Evolutionary conservation across 2,113 vertebrate genomes (phyloP).

Genomic region (Poecilia latipinna): DNA sequence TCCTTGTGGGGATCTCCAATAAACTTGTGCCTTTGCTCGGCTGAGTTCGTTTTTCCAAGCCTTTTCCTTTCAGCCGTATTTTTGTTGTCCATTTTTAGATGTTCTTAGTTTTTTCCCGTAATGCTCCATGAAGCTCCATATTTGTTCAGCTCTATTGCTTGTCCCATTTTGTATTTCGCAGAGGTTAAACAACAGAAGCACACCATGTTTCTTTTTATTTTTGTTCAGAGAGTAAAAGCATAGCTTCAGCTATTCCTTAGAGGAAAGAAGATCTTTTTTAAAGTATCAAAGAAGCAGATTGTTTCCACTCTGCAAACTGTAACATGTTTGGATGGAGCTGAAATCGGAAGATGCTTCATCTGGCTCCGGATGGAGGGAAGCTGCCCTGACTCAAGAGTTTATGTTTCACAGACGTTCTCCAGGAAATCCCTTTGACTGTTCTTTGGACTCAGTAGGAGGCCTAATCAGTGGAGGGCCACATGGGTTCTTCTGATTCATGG

Average conservation of each 20-base stretch:
- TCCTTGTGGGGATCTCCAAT: constrained; percentile 54
- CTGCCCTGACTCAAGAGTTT: constrained; percentile 51
- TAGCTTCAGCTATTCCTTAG: constrained; percentile 61
- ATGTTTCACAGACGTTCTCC: constrained; percentile 71
- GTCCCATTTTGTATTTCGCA: constrained; percentile 73
- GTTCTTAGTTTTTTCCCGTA: constrained; percentile 62
- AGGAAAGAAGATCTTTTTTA: constrained; percentile 59
- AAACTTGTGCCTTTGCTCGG: constrained; percentile 32
- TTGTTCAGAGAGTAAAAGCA: constrained; percentile 57
- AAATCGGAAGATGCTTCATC: constrained; percentile 71
- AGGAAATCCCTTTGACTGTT: constrained; percentile 75
- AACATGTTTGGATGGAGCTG: constrained; percentile 61
- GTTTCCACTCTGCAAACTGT: constrained; percentile 67
- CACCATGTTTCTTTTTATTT: constrained; percentile 68
- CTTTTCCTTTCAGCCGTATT: constrained; percentile 54
- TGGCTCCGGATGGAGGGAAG: constrained; percentile 57
- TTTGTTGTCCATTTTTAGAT: constrained; percentile 69
- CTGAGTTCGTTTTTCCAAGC: constrained; percentile 46
- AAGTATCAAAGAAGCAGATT: constrained; percentile 70
- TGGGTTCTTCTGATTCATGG: constrained; percentile 74
- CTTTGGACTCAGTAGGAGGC: constrained; percentile 73
- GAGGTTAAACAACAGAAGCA: constrained; percentile 75
- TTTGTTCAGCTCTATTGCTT: constrained; percentile 71
- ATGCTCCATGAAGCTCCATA: constrained; percentile 60
- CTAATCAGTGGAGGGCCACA: constrained; percentile 77